phyloP scores from a whole-genome alignment of 2,888 invertebrate species.

The Amblyjoppa proteus region DNA sequence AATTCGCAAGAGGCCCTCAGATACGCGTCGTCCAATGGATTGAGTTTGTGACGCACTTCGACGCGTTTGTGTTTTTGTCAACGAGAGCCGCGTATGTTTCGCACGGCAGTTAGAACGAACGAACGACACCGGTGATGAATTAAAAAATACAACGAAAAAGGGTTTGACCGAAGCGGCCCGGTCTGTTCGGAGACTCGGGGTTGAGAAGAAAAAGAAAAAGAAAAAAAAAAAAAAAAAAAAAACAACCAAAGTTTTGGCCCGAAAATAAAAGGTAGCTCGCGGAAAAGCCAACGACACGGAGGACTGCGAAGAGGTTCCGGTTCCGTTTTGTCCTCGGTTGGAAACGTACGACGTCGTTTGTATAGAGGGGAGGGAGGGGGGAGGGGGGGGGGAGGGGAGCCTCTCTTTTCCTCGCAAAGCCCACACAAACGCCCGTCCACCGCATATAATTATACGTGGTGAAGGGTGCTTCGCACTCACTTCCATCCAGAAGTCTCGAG shows the following conservation, averaged over 20 bases:
- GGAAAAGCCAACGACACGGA: conserved; percentile 29
- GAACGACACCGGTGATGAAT: neutral
- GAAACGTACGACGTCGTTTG: conserved; percentile 35
- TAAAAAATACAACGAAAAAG: conserved; percentile 4
- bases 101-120: neutral
- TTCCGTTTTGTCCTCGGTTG: conserved; percentile 34
- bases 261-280: conserved; percentile 26
- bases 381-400: neutral
- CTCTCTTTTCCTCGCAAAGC: conserved; percentile 22
- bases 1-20: neutral
- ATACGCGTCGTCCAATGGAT: neutral
- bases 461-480: conserved; percentile 4
- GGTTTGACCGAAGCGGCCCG: neutral
- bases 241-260: neutral
- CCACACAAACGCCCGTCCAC: conserved; percentile 25
- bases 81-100: conserved; percentile 16
- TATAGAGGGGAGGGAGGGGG: too few species aligned
- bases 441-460: conserved; percentile 41
- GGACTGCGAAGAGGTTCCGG: conserved; percentile 36
- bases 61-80: conserved; percentile 2
- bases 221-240: neutral
- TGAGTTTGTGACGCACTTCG: neutral
- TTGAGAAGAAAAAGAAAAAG: neutral
- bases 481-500: neutral
- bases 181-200: too few species aligned